phyloP scores from a whole-genome alignment of 2,797 vertebrate species.

The Lepus townsendii region DNA sequence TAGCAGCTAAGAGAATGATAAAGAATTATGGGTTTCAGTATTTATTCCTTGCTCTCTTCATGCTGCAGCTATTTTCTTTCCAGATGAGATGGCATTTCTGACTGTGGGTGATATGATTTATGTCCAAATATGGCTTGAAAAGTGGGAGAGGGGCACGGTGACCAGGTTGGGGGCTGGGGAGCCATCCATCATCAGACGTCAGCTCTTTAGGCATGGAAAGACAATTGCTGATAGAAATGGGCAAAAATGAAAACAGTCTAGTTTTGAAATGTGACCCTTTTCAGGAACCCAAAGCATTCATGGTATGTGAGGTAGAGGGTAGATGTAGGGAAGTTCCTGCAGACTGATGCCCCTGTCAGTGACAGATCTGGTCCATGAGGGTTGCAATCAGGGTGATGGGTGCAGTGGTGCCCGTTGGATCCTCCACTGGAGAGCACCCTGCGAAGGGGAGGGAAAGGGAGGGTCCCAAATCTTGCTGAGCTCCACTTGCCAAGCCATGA shows the following conservation, averaged over 20 bases:
- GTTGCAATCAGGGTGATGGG: not conserved
- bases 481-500: not conserved
- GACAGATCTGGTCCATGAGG: not conserved
- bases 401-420: not conserved
- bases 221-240: not conserved
- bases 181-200: not conserved
- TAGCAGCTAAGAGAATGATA: slow-evolving; percentile 63
- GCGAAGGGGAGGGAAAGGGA: not conserved
- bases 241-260: not conserved
- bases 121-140: slow-evolving; percentile 60
- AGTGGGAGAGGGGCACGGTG: not conserved
- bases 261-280: not conserved
- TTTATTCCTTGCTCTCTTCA: slow-evolving; percentile 70
- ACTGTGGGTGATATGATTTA: slow-evolving; percentile 63
- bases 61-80: slow-evolving; percentile 61
- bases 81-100: slow-evolving; percentile 67
- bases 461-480: fast-evolving
- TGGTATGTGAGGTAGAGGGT: not conserved
- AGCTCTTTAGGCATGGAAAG: slow-evolving; percentile 30
- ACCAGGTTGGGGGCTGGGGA: not conserved
- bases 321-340: not conserved
- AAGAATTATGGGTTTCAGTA: slow-evolving; percentile 68
- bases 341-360: no score
- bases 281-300: not conserved
- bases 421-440: not conserved